Evolutionary conservation across 2,888 invertebrate genomes (phyloP).

Genomic region (Drosophila antonietae): DNA sequence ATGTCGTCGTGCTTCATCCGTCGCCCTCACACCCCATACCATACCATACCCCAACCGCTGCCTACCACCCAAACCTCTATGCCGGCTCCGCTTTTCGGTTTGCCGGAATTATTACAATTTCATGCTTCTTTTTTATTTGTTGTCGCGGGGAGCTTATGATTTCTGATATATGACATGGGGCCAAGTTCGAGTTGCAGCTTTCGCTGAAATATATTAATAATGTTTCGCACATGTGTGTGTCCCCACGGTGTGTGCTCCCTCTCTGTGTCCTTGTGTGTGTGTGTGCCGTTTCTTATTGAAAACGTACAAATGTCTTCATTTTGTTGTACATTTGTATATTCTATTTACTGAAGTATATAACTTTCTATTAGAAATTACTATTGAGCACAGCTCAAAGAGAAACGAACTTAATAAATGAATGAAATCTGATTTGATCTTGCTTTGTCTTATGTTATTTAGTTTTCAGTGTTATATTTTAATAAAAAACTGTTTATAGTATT

Average conservation of each 20-base stretch:
- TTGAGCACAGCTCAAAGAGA: no score
- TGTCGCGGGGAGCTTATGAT: constrained; percentile 82
- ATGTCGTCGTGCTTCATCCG: constrained; percentile 74
- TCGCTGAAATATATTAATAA: constrained; percentile 75
- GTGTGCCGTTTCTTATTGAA: constrained; percentile 54
- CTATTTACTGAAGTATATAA: not conserved
- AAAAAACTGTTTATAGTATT: no score
- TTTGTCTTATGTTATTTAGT: no score
- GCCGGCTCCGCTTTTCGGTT: constrained; percentile 52
- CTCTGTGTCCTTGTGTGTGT: not conserved
- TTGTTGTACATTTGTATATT: constrained; percentile 21
- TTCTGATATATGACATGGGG: constrained; percentile 81
- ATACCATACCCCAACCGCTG: not conserved
- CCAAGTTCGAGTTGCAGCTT: constrained; percentile 55
- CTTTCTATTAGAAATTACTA: not conserved
- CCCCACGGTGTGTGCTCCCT: constrained; percentile 9
- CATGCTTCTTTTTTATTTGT: constrained; percentile 80
- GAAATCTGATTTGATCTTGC: no score
- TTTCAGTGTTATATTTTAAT: no score
- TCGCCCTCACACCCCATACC: constrained; percentile 15
- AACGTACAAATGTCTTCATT: constrained; percentile 65
- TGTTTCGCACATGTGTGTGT: constrained; percentile 58
- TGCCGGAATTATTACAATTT: constrained; percentile 82
- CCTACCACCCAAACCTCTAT: not conserved
- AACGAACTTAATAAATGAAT: no score